Conservation (phyloP, 1,140 invertebrate genomes). For the Microplitis demolitor region DNA sequence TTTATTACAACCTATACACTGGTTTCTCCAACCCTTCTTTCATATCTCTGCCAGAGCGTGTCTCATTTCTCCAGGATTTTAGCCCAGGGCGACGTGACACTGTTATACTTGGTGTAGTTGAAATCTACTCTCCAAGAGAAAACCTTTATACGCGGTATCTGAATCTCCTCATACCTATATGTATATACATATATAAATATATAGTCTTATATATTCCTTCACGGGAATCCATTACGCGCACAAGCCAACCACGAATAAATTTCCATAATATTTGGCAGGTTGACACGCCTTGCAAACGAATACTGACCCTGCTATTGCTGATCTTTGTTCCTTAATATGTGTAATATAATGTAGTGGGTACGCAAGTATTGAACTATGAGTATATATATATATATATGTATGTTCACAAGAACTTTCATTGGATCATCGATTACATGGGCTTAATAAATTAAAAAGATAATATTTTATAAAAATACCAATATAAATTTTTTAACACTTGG, state of each 20-base stretch:
- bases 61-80: constrained; percentile 14
- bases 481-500: background rate
- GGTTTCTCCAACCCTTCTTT: background rate
- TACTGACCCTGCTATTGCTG: constrained; percentile 13
- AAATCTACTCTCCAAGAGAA: background rate
- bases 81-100: constrained; percentile 16
- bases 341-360: background rate
- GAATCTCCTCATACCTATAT: background rate
- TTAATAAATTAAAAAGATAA: no score
- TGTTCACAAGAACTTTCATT: background rate
- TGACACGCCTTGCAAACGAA: constrained; percentile 46
- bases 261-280: constrained; percentile 55
- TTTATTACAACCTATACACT: background rate
- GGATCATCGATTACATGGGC: background rate
- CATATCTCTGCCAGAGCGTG: constrained; percentile 7
- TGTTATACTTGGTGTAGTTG: background rate
- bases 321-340: background rate
- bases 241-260: constrained; percentile 45
- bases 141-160: background rate
- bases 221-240: constrained; percentile 45
- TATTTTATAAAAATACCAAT: no score
- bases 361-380: background rate
- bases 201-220: background rate
- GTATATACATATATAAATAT: background rate
- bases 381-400: no score